Percentiles rank a stretch among this genome's conserved stretches.
Evolutionary conservation across 1,140 invertebrate species (phyloP).

Genomic region (Bombus fervidus): DNA sequence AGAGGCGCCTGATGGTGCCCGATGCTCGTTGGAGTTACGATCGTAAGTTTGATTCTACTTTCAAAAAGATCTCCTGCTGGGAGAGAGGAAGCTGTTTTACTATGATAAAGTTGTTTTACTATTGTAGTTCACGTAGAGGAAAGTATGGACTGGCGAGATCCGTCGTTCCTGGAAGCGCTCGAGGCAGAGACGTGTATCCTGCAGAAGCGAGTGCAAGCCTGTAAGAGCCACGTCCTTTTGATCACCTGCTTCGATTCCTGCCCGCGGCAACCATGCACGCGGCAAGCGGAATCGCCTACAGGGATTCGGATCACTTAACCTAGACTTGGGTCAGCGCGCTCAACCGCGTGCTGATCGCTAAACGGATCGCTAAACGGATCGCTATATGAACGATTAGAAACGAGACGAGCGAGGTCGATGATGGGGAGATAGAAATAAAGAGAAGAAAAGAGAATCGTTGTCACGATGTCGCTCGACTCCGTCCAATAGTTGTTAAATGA

Average conservation of each 20-base stretch:
- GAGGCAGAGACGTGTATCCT: constrained; percentile 83
- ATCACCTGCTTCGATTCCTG: constrained; percentile 83
- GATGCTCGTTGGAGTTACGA: constrained; percentile 84
- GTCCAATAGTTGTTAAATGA: constrained; percentile 70
- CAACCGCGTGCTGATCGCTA: constrained; percentile 75
- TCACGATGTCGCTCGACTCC: constrained; percentile 70
- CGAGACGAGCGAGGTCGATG: constrained; percentile 69
- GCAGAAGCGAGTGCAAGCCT: constrained; percentile 83
- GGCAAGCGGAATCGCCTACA: constrained; percentile 58
- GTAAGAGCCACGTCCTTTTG: constrained; percentile 83
- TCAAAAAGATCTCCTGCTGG: background rate
- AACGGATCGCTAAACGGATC: background rate
- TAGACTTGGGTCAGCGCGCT: constrained; percentile 73
- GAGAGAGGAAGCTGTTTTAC: background rate
- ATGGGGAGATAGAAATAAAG: constrained; percentile 9
- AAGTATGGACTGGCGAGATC: constrained; percentile 83
- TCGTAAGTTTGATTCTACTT: constrained; percentile 79
- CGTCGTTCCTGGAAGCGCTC: constrained; percentile 83
- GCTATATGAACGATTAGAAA: constrained; percentile 50
- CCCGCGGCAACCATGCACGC: constrained; percentile 61
- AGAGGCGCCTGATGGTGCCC: constrained; percentile 82
- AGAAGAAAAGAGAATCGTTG: background rate
- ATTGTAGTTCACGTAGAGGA: constrained; percentile 83
- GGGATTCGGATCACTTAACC: constrained; percentile 75
- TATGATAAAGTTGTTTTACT: background rate